These are phyloP conservation scores for Condylostylus longicornis DNA, from an alignment of 1,140 invertebrate species.

Conservation along the genomic window DNA sequence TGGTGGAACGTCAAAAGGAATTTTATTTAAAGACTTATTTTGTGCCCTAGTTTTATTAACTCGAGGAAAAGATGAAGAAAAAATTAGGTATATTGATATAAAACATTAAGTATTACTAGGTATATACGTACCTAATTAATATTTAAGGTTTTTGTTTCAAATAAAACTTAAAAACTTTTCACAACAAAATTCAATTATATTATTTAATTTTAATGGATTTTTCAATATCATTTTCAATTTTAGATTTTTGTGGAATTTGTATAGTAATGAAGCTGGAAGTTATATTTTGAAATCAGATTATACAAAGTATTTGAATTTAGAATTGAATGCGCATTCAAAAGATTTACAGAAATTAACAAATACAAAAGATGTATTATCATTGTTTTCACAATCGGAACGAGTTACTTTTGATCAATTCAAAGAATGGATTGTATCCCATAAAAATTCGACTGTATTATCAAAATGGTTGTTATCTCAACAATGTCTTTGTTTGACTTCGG, in stretches of 20 bases:
- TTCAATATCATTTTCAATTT: conserved; percentile 3
- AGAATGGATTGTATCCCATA: conserved; percentile 53
- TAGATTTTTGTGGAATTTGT: conserved; percentile 72
- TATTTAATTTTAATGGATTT: conserved; percentile 1
- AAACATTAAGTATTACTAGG: neutral
- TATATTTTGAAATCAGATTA: conserved; percentile 63
- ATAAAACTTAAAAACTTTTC: neutral
- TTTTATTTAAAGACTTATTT: conserved; percentile 64
- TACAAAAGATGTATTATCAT: conserved; percentile 19
- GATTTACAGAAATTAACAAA: conserved; percentile 1
- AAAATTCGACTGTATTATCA: conserved; percentile 61
- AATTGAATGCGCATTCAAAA: conserved; percentile 21
- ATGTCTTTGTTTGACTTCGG: conserved; percentile 54
- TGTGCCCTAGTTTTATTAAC: conserved; percentile 72
- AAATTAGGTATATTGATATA: conserved; percentile 55
- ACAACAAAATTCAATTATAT: neutral
- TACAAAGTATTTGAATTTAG: conserved; percentile 46
- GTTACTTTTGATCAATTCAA: conserved; percentile 53
- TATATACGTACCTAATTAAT: too few species aligned
- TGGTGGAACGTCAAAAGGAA: conserved; percentile 64
- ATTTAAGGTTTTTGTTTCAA: too few species aligned
- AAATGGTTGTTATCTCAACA: conserved; percentile 63
- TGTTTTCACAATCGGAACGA: conserved; percentile 25
- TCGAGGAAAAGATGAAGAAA: conserved; percentile 66
- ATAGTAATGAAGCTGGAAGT: conserved; percentile 62